Conservation (phyloP, 2,888 invertebrate genomes). For the Timandra comae region DNA sequence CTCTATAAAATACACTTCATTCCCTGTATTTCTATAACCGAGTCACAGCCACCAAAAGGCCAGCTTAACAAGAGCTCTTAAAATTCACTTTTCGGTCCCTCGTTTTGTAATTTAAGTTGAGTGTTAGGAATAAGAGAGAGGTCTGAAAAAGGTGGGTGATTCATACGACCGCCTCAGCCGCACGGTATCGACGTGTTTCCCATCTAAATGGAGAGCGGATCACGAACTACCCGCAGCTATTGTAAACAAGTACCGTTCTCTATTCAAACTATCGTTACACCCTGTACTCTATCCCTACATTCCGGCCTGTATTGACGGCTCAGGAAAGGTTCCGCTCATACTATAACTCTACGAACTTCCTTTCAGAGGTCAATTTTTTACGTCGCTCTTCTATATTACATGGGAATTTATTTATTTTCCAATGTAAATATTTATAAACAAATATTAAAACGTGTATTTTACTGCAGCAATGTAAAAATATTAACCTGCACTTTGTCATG, state of each 20-base stretch:
- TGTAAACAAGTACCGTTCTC: conserved; percentile 68
- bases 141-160: conserved; percentile 44
- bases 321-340: conserved; percentile 40
- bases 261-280: conserved; percentile 68
- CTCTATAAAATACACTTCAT: conserved; percentile 68
- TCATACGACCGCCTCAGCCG: conserved; percentile 48
- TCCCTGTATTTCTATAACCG: conserved; percentile 65
- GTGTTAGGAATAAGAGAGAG: conserved; percentile 28
- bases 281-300: conserved; percentile 44
- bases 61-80: conserved; percentile 43
- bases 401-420: too few relatives aligned
- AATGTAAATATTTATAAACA: too few relatives aligned
- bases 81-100: conserved; percentile 32
- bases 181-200: conserved; percentile 60
- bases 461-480: too few relatives aligned
- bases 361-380: too few relatives aligned
- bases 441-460: too few relatives aligned
- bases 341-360: conserved; percentile 31
- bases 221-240: conserved; percentile 71
- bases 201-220: conserved; percentile 68
- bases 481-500: too few relatives aligned
- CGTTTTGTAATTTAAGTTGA: conserved; percentile 24
- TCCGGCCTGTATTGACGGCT: conserved; percentile 54
- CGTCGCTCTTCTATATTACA: too few relatives aligned
- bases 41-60: conserved; percentile 41